Percentiles rank a stretch among this genome's conserved stretches.
Conservation (phyloP, 1,140 invertebrate species). For the Meloidogyne hapla region DNA sequence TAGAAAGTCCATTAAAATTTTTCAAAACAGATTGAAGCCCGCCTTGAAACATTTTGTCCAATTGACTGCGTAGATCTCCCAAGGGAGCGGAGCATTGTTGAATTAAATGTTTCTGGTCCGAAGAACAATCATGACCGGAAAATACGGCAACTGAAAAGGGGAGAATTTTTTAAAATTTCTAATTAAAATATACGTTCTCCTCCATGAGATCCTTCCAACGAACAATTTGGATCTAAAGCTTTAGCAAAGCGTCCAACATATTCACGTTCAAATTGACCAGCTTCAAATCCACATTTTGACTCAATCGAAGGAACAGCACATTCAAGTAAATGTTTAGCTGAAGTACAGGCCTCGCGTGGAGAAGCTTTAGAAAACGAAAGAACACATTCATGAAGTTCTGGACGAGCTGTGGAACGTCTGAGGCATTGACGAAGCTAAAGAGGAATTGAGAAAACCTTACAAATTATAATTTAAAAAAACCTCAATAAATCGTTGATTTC, state of each 20-base stretch:
- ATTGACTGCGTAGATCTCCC: conserved; percentile 46
- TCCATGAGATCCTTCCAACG: conserved; percentile 4
- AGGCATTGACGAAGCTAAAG: conserved; percentile 56
- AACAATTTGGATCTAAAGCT: conserved; percentile 55
- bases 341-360: conserved; percentile 56
- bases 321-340: conserved; percentile 51
- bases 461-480: conserved; percentile 28
- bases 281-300: conserved; percentile 49
- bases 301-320: conserved; percentile 48
- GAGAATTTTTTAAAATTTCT: too few species aligned
- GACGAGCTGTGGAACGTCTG: conserved; percentile 39
- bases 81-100: conserved; percentile 58
- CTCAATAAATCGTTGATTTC: conserved; percentile 43
- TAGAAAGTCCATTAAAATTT: conserved; percentile 60
- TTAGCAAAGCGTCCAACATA: conserved; percentile 53
- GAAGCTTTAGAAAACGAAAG: conserved; percentile 56
- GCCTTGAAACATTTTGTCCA: conserved; percentile 59
- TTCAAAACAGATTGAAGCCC: conserved; percentile 59
- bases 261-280: conserved; percentile 45
- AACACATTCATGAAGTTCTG: conserved; percentile 49
- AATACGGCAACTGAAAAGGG: conserved; percentile 28
- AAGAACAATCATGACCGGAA: conserved; percentile 47
- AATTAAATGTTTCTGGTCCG: conserved; percentile 52
- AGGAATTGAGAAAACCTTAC: too few species aligned
- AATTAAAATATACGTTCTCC: not conserved